A percentile compares a stretch with the other conserved stretches of the same genome.
These are phyloP conservation scores for Chamaetylas fuelleborni DNA, from an alignment of 2,113 vertebrate genomes.

Conservation along the genomic window DNA sequence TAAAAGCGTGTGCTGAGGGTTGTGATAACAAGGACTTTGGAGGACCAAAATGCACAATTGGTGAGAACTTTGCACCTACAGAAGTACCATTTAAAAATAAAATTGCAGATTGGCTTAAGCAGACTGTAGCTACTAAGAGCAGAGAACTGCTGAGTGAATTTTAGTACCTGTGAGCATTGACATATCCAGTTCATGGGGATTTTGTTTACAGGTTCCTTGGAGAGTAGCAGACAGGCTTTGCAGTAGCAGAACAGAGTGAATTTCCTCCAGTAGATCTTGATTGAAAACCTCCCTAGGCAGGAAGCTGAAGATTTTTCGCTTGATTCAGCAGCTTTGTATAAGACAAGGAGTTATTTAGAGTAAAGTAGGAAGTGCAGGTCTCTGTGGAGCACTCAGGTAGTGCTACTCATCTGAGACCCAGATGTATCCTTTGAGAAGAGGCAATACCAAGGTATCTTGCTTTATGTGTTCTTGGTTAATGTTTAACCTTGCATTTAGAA, in stretches of 20 bases:
- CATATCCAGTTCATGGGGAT: background rate
- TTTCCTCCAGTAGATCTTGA: background rate
- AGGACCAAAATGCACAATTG: background rate
- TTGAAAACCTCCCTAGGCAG: background rate
- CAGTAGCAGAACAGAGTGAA: background rate
- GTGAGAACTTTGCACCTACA: background rate
- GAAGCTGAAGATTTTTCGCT: background rate
- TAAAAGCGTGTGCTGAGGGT: background rate
- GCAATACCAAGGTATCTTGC: background rate
- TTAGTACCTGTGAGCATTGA: background rate
- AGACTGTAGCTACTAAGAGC: background rate
- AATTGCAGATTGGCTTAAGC: background rate
- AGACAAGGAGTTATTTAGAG: background rate
- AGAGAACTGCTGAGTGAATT: background rate
- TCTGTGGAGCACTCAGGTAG: background rate
- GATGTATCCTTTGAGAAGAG: background rate
- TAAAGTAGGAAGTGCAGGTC: background rate
- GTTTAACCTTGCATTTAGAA: background rate
- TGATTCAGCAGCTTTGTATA: background rate
- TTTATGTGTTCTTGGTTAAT: background rate
- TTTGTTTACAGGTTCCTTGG: background rate
- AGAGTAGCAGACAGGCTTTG: background rate
- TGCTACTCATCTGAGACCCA: background rate
- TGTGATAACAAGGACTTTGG: fast-evolving
- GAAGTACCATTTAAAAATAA: background rate